Evolutionary conservation across 2,888 invertebrate species (phyloP), one percentile per base, ranked within the genome.

Genomic region (Drosophila maculinotata): DNA sequence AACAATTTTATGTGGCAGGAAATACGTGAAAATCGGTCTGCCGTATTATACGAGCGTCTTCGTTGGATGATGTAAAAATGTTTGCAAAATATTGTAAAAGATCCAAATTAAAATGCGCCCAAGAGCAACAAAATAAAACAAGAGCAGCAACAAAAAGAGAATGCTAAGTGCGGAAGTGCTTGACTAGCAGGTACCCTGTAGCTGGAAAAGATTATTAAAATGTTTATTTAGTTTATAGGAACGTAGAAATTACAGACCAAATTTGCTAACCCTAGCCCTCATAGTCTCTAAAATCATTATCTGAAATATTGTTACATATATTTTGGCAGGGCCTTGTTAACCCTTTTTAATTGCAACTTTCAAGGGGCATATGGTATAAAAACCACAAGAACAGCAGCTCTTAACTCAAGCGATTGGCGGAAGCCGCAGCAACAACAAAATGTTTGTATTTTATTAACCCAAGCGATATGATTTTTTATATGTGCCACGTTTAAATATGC

Each of bases 81-180:
- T 44, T 56, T 48, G 36, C 42, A 36, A 35, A 53, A 70, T 51
- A 63, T 31, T 63, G 52, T 58, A 65, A 70, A 33, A 52, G 17
- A 63, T 54, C 15, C 56, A 67, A 67, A 76, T 76, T 71, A 79
- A 76, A 76, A 76, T 63, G 49, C 49, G 63, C 56, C 67, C 58
- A 47, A 53, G 33, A 58, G 59, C 56, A 31, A 66, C 28, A 65
- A 49, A 44, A 45, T 14, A 47, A 15, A 36, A 30, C 45, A 14
- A 33, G n/a, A 17, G 23, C 20, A 39, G 20, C 17, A 30, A 33
- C 41, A 23, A 41, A 4, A 8, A 15, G 10, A 35, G 14, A 33
- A 20, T 6, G 38, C 4, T 3, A 2, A 9, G 1, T 7, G n/a
- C n/a, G 15, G 0, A 8, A 25, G 9, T 10, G 12, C 2, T 9